A percentile compares a stretch with the other conserved stretches of the same genome.
phyloP scores from a whole-genome alignment of 2,888 invertebrate species.

The Drepana falcataria region DNA sequence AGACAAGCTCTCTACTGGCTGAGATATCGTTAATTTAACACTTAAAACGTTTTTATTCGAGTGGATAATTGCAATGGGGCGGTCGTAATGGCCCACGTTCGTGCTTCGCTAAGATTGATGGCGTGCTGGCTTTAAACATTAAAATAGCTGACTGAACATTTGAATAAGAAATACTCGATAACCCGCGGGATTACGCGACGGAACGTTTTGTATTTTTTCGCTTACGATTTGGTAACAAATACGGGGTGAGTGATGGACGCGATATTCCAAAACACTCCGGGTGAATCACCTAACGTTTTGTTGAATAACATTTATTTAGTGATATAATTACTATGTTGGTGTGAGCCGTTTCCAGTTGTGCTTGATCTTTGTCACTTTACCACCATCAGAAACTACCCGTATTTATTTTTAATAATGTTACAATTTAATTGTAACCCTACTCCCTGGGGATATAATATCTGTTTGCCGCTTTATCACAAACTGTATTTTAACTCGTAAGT shows the following conservation, averaged over 20 bases:
- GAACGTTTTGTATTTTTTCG: conserved; percentile 51
- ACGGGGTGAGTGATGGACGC: conserved; percentile 4
- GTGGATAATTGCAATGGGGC: conserved; percentile 73
- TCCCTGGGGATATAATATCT: no score
- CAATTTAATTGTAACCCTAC: no score
- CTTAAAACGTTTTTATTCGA: conserved; percentile 76
- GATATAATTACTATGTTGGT: no score
- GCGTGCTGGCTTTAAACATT: conserved; percentile 65
- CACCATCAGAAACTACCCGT: no score
- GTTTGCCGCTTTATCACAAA: no score
- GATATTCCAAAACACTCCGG: no score
- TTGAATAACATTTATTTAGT: no score
- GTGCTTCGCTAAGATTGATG: conserved; percentile 69
- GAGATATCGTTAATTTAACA: conserved; percentile 77
- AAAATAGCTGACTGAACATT: conserved; percentile 68
- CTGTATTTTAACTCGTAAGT: no score
- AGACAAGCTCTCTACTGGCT: conserved; percentile 60
- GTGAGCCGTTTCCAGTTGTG: no score
- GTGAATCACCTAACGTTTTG: conserved; percentile 5
- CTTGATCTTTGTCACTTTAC: no score
- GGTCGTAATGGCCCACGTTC: conserved; percentile 66
- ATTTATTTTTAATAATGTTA: no score
- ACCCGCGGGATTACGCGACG: conserved; percentile 57
- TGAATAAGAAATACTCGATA: conserved; percentile 67
- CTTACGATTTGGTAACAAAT: conserved; percentile 26